Evolutionary conservation across 2,113 vertebrate genomes (phyloP).

Genomic region (Podarcis cretensis): DNA sequence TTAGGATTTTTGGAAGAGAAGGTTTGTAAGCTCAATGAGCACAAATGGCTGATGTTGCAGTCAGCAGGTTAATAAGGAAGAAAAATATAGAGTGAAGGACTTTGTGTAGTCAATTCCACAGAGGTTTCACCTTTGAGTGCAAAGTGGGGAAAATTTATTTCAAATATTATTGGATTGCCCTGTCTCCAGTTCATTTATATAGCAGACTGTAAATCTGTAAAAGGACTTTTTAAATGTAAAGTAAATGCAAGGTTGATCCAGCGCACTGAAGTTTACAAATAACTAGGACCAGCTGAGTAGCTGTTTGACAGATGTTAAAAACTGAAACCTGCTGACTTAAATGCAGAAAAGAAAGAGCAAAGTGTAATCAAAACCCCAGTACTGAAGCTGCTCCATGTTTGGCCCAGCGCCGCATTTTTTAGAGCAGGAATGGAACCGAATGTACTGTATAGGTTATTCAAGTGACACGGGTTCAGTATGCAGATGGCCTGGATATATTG

Average conservation of each 20-base stretch:
- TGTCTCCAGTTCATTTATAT: constrained; percentile 14
- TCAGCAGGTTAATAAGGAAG: constrained; percentile 16
- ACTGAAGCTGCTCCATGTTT: neutral
- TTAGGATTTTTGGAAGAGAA: constrained; percentile 59
- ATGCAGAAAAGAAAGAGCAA: neutral
- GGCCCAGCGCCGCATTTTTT: neutral
- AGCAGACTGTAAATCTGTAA: constrained; percentile 13
- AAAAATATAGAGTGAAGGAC: constrained; percentile 27
- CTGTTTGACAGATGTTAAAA: constrained; percentile 19
- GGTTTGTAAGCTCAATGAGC: constrained; percentile 42
- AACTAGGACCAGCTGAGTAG: constrained; percentile 10
- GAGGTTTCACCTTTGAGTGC: constrained; percentile 25
- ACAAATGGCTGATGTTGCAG: constrained; percentile 53
- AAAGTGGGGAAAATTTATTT: constrained; percentile 8
- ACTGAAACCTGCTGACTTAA: constrained; percentile 14
- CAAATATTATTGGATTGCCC: neutral
- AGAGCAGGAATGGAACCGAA: too few species aligned
- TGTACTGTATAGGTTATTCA: neutral
- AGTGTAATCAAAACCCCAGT: neutral
- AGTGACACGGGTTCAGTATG: neutral
- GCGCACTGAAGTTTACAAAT: constrained; percentile 32
- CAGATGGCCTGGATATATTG: neutral
- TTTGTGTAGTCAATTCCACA: constrained; percentile 30
- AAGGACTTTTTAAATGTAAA: neutral
- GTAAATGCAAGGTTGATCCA: constrained; percentile 34